phyloP scores from a whole-genome alignment of 2,888 invertebrate genomes.

The Elegia similella region DNA sequence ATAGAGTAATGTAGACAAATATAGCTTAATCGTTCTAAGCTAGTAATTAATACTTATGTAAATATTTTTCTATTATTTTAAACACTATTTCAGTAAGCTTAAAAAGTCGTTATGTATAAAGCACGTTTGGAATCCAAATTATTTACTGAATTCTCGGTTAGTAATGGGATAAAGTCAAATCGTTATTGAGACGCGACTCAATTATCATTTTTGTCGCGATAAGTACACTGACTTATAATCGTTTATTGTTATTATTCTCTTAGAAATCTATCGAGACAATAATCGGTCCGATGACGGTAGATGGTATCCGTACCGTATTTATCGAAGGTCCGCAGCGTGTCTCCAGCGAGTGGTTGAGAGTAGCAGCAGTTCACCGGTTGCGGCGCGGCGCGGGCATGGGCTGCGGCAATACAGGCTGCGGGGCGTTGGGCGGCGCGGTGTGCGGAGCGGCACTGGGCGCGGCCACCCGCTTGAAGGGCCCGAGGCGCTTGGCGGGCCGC shows the following conservation, averaged over 20 bases:
- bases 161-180: neutral
- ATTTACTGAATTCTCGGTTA: neutral
- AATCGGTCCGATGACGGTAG: too few species aligned
- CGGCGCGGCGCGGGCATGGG: conserved; percentile 44
- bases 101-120: neutral
- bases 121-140: neutral
- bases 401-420: conserved; percentile 24
- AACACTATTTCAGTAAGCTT: neutral
- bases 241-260: too few species aligned
- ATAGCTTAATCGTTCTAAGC: neutral
- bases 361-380: conserved; percentile 52
- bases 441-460: conserved; percentile 31
- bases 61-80: neutral
- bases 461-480: conserved; percentile 82
- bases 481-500: conserved; percentile 85
- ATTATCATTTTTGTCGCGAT: too few species aligned
- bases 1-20: too few species aligned
- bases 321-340: neutral
- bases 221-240: too few species aligned
- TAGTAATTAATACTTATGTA: neutral
- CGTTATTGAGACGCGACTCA: too few species aligned
- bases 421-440: conserved; percentile 38
- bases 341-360: neutral
- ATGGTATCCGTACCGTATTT: too few species aligned
- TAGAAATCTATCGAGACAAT: too few species aligned